Evolutionary conservation across 2,113 vertebrate species (phyloP), one percentile per base, ranked within the genome.

Genomic region (Lasiurus cinereus): DNA sequence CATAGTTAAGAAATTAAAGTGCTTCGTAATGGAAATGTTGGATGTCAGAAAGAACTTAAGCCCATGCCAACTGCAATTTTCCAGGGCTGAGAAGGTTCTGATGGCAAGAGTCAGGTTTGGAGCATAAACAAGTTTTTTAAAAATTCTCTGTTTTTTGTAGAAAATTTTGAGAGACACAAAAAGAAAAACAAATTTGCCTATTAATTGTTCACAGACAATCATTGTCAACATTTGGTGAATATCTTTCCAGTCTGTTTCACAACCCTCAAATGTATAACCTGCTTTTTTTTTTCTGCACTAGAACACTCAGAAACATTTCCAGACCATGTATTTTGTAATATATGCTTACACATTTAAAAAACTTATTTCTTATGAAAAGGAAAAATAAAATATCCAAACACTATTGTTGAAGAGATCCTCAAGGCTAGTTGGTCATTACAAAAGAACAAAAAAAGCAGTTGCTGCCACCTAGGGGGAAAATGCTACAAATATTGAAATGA

Each of bases 401-500:
- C 7, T 54, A 4, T 43, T 62, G 14, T 27, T 94, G 46, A 84
- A 46, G 4, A 77, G 48, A 56, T 88, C 13, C 36, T 52, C 24
- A 21, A 80, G 43, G 2, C 24, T 15, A 27, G 14, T 33, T 15
- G 24, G 19, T 22, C 3, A 39, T 14, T 13, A 31, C 7, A 16
- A 39, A 50, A n/a, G 29, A 52, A 77, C 29, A 77, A 39, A 86
- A 86, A 52, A 36, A 29, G 69, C 4, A n/a, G 15, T n/a, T 96
- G 78, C 83, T 80, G 79, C 91, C 95, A 87, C 64, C 96, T 95
- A 93, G 54, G 95, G 88, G 93, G 48, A 91, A 80, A 31, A 59
- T 36, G 24, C 31, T 62, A 59, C 79, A 91, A 83, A 50, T 13
- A 62, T 4, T 4, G 80, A 82, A 50, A 64, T 50, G 52, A 69